Percentiles rank a stretch among this genome's conserved stretches.
Conservation (phyloP, 2,113 vertebrate species). For the Platysteira castanea region DNA sequence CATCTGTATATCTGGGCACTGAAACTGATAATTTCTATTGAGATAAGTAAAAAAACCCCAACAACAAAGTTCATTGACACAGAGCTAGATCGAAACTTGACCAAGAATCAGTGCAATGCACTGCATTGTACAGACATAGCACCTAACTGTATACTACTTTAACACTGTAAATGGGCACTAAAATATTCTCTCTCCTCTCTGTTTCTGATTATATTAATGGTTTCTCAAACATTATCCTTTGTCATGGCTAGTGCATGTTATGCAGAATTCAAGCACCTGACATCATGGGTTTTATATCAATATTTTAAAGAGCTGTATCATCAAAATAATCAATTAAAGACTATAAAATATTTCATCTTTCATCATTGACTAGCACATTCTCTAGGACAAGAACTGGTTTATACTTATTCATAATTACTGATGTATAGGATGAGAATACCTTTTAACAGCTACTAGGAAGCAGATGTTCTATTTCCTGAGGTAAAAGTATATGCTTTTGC, state of each 20-base stretch:
- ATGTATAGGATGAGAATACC: too few species aligned
- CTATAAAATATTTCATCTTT: not conserved
- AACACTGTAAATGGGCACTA: not conserved
- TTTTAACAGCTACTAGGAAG: not conserved
- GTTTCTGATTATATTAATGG: not conserved
- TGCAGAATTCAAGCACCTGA: not conserved
- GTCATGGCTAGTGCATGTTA: accelerated
- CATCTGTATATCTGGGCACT: accelerated
- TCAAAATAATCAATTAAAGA: not conserved
- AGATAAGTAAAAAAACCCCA: not conserved
- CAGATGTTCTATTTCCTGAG: not conserved
- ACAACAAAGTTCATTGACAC: not conserved
- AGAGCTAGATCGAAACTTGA: not conserved
- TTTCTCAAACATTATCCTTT: not conserved
- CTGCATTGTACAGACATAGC: accelerated
- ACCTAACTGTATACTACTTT: not conserved
- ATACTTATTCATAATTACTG: not conserved
- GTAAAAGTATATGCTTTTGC: not conserved
- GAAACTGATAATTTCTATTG: too few species aligned
- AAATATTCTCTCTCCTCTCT: not conserved
- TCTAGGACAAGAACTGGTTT: not conserved
- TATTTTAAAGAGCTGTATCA: not conserved
- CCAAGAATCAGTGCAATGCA: not conserved
- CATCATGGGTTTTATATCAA: not conserved
- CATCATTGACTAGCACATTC: not conserved